A percentile compares a stretch with the other conserved stretches of the same genome.
phyloP scores from a whole-genome alignment of 2,888 invertebrate genomes.

The Lasioglossum vierecki region DNA sequence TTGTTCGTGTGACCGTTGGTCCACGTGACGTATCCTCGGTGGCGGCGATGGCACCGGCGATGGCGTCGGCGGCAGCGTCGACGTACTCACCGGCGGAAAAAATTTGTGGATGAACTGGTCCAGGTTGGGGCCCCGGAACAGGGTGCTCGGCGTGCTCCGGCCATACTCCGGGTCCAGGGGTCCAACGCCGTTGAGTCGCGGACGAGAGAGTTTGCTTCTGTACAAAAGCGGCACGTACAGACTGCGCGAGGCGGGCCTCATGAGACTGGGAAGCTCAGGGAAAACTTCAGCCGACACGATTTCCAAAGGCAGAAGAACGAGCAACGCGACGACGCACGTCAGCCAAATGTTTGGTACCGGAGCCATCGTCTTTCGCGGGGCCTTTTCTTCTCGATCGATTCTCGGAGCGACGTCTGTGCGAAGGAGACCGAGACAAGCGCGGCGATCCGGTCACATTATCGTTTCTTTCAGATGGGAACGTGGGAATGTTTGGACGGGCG shows the following conservation, averaged over 20 bases:
- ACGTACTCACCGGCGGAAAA: slow-evolving; percentile 24
- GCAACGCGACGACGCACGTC: slow-evolving; percentile 28
- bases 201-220: no score
- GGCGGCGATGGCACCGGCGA: slow-evolving; percentile 7
- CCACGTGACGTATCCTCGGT: slow-evolving; percentile 54
- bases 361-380: slow-evolving; percentile 42
- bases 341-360: slow-evolving; percentile 35
- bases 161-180: no score
- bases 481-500: neutral
- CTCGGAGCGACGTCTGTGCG: neutral
- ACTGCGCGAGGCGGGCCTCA: no score
- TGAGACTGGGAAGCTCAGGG: slow-evolving; percentile 35
- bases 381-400: neutral
- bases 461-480: slow-evolving; percentile 18
- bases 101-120: neutral
- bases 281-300: slow-evolving; percentile 14
- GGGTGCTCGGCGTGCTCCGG: no score
- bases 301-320: slow-evolving; percentile 19
- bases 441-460: slow-evolving; percentile 58
- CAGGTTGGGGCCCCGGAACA: no score
- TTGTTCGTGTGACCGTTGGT: slow-evolving; percentile 59
- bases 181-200: no score
- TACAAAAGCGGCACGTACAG: no score
- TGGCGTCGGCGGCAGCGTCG: neutral
- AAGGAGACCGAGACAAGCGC: neutral